Base-by-base conservation (phyloP, 2,888 invertebrate genomes). In the Mimas tiliae region DNA sequence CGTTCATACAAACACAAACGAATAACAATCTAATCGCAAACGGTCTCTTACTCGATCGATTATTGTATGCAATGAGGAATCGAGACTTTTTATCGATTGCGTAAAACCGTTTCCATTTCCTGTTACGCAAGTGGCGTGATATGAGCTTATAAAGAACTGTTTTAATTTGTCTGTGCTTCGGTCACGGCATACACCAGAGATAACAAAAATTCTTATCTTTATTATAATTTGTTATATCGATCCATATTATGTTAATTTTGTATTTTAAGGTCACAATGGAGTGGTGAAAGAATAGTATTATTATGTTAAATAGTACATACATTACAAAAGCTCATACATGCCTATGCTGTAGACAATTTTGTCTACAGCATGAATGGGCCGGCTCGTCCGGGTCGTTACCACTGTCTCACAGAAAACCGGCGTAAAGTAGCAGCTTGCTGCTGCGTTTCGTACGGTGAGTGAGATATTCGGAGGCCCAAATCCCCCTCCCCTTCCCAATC, bases 81-180 rank as follows among this genome's bases (percentile, higher is more conserved):
- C 72, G 70, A 71, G 71, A 71, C 12, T 63, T 67, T 69, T 70
- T 67, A 72, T 72, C 70, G 68, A 67, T 74, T 70, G 68, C 70
- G 70, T 70, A 70, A 42, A 72, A 73, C 70, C 69, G 52, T 70
- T 58, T 68, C 65, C 8, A 72, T 70, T 72, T 74, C 72, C 72
- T 69, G 70, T 72, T 73, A 67, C 71, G 65, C 65, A 68, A 66
- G 66, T 62, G 27, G 45, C 53, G 45, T 53, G 53, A 51, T 63
- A 48, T 47, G 62, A n/a, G 27, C 21, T 63, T 16, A 63, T 63
- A 63, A 47, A 47, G 16, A 45, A 48, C 47, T 51, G 27, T 47
- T 47, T 42, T 47, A 16, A 38, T 19, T 58, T 58, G 6, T 58
- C 19, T 42, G 11, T 12, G 38, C 12, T 19, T 9, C 58, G 6